A percentile compares a stretch with the other conserved stretches of the same genome.
Conservation (phyloP, 2,888 invertebrate genomes). For the Hecatera dysodea region DNA sequence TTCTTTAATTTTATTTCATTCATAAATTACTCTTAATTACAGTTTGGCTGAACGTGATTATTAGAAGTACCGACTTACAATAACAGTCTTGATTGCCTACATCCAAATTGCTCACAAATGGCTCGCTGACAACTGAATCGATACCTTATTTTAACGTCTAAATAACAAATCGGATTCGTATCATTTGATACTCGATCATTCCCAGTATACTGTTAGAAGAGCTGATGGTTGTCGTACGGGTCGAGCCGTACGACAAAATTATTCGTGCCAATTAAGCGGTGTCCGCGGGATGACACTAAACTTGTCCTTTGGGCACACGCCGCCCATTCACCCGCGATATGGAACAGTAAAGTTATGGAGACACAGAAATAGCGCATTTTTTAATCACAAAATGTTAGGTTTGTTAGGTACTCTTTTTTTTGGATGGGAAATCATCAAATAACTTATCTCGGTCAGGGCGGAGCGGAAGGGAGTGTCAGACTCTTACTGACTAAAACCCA, state of each 20-base stretch:
- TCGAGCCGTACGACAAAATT: constrained; percentile 70
- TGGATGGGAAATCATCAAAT: no score
- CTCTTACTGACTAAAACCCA: no score
- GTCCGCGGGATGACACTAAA: constrained; percentile 76
- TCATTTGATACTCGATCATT: constrained; percentile 66
- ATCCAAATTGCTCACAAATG: neutral
- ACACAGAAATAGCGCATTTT: constrained; percentile 17
- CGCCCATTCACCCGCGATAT: constrained; percentile 69
- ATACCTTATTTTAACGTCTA: constrained; percentile 8
- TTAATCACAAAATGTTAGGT: no score
- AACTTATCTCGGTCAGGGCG: no score
- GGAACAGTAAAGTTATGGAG: constrained; percentile 68
- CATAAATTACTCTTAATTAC: no score
- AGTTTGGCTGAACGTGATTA: no score
- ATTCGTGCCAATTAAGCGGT: constrained; percentile 79
- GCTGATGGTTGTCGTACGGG: constrained; percentile 54
- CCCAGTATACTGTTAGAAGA: constrained; percentile 77
- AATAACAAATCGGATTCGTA: constrained; percentile 29
- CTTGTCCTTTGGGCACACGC: constrained; percentile 80
- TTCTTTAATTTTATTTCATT: no score
- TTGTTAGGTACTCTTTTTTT: no score
- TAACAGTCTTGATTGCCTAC: neutral
- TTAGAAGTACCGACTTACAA: no score
- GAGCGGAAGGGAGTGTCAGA: no score
- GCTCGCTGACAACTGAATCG: neutral